Evolutionary conservation across 92 coral and sea anemone species (phyloP).

Genomic region (Hydrozoanthus gracilis): DNA sequence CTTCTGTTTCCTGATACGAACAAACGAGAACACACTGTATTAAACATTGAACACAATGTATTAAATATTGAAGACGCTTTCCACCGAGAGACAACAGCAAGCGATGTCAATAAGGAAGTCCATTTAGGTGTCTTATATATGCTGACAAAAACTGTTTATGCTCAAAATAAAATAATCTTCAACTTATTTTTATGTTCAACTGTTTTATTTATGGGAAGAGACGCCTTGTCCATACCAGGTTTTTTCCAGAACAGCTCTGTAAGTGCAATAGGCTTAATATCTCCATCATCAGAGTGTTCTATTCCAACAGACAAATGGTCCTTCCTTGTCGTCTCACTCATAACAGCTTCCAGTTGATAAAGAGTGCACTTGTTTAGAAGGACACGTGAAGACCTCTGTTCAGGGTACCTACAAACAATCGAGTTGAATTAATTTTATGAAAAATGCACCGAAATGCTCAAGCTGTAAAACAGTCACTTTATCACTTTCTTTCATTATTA

Average conservation of each 20-base stretch:
- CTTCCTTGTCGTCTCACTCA: neutral
- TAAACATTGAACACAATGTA: neutral
- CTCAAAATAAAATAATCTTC: neutral
- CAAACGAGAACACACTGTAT: neutral
- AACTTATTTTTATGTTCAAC: too few species aligned
- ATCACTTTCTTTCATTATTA: too few species aligned
- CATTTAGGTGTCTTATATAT: too few species aligned
- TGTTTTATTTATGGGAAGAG: too few species aligned
- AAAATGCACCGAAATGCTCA: too few species aligned
- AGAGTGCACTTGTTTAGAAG: neutral
- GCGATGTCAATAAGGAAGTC: too few species aligned
- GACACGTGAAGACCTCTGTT: neutral
- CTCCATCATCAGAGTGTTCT: neutral
- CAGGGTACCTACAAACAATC: neutral
- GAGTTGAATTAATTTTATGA: too few species aligned
- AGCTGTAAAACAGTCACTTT: too few species aligned
- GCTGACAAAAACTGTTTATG: neutral
- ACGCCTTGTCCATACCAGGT: neutral
- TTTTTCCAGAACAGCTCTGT: neutral
- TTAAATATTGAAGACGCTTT: too few species aligned
- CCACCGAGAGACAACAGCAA: too few species aligned
- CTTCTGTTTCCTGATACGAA: neutral
- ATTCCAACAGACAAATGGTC: constrained; percentile 4
- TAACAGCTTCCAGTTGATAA: neutral
- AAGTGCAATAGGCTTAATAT: neutral